Base-by-base conservation (phyloP, 2,888 invertebrate genomes). In the Plusia festucae region DNA sequence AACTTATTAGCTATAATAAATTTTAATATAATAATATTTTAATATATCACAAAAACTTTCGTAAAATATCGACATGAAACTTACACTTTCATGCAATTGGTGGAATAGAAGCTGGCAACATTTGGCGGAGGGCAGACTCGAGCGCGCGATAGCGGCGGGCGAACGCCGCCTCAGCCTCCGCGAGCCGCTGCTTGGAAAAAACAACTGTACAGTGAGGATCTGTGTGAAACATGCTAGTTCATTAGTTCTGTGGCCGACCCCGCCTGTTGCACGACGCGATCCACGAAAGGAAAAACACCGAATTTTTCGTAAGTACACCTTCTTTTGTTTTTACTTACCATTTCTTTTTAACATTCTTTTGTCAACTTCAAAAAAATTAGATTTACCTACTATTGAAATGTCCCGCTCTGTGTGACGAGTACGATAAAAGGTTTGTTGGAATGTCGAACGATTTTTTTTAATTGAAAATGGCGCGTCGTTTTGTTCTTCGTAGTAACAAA, bases 101-200 rank as follows among this genome's bases (percentile, higher is more conserved):
- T 51, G 53, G 18, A 16, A 7, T 63, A 13, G 40, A 34, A 11
- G 34, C 55, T 85, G 78, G 88, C 82, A 86, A 85, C 85, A 71
- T 85, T 34, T 79, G 70, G 79, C 78, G 75, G 81, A 81, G 81
- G 83, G 75, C 93, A 94, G 94, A 94, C 84, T 85, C 78, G 78
- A 88, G 87, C 92, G 90, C 91, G 94, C 88, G 86, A 88, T 86
- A 86, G 92, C 88, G 90, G 91, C 90, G 92, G 87, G 84, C 88
- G 91, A 91, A 94, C 93, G 94, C 92, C 91, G 91, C 91, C 82
- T 84, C 75, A 79, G 78, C 82, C 83, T 76, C 80, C 83, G 71
- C 78, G 73, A 76, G 75, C 80, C 82, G 85, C 80, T 82, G 85
- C 82, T 82, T 75, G 73, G 74, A 75, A 70, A 79, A 78, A 83